Conservation (phyloP, 2,113 vertebrate genomes). For the Polyodon spathula region DNA sequence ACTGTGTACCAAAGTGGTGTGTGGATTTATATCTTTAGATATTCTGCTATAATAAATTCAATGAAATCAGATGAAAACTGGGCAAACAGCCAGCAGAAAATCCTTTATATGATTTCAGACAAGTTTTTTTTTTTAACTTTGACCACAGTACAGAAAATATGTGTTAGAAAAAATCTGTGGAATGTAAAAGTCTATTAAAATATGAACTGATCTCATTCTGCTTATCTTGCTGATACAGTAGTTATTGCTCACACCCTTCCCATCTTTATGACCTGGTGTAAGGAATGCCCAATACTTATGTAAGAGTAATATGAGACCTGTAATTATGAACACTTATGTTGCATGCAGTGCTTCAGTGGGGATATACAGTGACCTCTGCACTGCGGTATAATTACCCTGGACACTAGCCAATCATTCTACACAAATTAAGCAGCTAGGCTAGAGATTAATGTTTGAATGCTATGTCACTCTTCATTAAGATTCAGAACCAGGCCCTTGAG, state of each 20-base stretch:
- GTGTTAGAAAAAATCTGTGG: too few species aligned
- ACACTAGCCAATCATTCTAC: slow-evolving; percentile 1
- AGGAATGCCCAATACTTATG: background rate
- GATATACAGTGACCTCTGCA: background rate
- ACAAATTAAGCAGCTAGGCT: background rate
- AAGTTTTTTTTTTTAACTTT: too few species aligned
- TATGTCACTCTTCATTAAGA: background rate
- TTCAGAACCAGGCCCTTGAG: background rate
- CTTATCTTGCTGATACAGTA: background rate
- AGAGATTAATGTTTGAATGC: background rate
- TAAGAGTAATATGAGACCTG: background rate
- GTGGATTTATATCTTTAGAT: too few species aligned
- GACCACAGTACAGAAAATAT: too few species aligned
- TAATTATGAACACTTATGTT: background rate
- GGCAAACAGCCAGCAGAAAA: too few species aligned
- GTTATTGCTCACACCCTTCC: background rate
- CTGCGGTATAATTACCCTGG: background rate
- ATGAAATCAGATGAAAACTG: too few species aligned
- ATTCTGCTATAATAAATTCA: too few species aligned
- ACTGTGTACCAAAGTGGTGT: too few species aligned
- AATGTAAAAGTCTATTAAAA: too few species aligned
- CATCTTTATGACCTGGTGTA: background rate
- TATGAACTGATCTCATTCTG: background rate
- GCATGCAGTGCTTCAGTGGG: background rate
- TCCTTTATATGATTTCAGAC: too few species aligned